Conservation (phyloP, 2,113 vertebrate species). For the Shinisaurus crocodilurus region DNA sequence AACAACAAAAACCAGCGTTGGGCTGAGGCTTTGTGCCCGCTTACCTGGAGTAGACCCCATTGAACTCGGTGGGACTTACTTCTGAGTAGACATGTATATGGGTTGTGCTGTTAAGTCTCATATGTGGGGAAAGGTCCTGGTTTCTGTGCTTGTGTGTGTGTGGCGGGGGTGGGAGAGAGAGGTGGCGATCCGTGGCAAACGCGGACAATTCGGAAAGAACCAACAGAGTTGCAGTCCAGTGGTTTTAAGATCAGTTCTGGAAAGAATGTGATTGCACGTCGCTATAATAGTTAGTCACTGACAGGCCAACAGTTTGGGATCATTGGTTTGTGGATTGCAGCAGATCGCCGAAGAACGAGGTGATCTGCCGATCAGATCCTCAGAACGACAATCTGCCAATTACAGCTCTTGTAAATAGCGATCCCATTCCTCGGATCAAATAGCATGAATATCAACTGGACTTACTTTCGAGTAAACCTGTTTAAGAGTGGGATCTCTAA, state of each 20-base stretch:
- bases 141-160: not conserved
- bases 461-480: too few species aligned
- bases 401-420: not conserved
- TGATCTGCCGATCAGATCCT: not conserved
- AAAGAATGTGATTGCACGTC: not conserved
- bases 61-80: not conserved
- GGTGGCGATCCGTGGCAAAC: not conserved
- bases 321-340: not conserved
- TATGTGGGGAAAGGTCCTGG: not conserved
- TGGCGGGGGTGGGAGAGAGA: not conserved
- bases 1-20: too few species aligned
- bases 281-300: not conserved
- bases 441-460: not conserved
- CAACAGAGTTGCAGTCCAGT: not conserved
- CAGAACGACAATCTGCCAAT: not conserved
- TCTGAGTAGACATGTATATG: not conserved
- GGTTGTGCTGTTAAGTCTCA: not conserved
- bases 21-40: not conserved
- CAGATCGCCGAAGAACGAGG: not conserved
- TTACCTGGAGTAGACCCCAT: not conserved
- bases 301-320: too few species aligned
- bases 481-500: not conserved
- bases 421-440: not conserved
- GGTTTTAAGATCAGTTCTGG: not conserved
- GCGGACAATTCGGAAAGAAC: not conserved